A percentile compares a stretch with the other conserved stretches of the same genome.
These are phyloP conservation scores for Gryon sp. DNA, from an alignment of 1,140 invertebrate genomes.

Conservation along the genomic window DNA sequence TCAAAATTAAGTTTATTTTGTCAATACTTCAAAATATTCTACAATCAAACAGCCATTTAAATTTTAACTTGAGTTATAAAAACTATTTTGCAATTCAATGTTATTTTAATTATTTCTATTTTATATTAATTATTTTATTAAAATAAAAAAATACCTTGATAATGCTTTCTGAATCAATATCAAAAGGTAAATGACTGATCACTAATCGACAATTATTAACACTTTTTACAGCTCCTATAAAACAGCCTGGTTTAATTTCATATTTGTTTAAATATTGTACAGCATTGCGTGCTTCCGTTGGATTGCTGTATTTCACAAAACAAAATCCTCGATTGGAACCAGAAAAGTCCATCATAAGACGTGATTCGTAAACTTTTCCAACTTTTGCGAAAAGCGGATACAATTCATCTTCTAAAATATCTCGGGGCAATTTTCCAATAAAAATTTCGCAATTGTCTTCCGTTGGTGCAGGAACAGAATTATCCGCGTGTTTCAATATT, in stretches of 20 bases:
- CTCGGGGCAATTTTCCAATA: constrained; percentile 89
- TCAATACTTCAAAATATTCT: too few species aligned
- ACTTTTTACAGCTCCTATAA: constrained; percentile 83
- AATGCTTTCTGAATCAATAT: constrained; percentile 58
- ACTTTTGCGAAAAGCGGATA: constrained; percentile 85
- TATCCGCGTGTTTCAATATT: constrained; percentile 79
- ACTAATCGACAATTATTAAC: constrained; percentile 86
- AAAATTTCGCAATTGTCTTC: constrained; percentile 88
- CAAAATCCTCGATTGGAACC: constrained; percentile 85
- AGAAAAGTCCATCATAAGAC: constrained; percentile 89
- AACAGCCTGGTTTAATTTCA: constrained; percentile 81
- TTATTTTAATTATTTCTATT: too few species aligned
- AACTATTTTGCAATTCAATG: too few species aligned
- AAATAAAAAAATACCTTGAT: constrained; percentile 65
- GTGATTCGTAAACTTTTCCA: constrained; percentile 86
- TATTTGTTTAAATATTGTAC: constrained; percentile 82
- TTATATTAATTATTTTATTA: too few species aligned
- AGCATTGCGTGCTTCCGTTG: constrained; percentile 81
- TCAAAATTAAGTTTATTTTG: too few species aligned
- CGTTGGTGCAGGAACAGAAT: constrained; percentile 75
- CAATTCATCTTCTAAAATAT: constrained; percentile 89
- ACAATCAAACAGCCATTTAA: too few species aligned
- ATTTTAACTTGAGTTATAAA: too few species aligned
- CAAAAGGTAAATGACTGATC: constrained; percentile 79
- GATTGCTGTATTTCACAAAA: constrained; percentile 83